Conservation (phyloP, 2,113 vertebrate genomes). For the Microcebus ravelobensis region DNA sequence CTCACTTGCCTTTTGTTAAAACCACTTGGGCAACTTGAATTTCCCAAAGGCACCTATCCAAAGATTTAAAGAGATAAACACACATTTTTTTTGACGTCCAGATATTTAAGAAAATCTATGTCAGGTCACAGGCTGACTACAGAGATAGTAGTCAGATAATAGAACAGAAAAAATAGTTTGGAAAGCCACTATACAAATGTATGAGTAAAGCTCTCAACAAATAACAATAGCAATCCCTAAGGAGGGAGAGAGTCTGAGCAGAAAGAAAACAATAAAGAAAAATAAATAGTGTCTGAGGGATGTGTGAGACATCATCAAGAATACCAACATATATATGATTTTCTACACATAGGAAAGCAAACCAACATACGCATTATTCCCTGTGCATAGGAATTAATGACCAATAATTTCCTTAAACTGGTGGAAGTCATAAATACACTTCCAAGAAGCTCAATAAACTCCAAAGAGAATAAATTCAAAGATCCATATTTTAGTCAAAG, state of each 20-base stretch:
- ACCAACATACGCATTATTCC: no score
- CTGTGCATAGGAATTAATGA: background rate
- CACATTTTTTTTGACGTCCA: background rate
- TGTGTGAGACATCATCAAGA: fast-evolving
- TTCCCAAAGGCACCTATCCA: background rate
- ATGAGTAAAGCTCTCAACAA: background rate
- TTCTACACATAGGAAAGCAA: no score
- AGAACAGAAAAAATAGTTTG: background rate
- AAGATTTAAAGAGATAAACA: background rate
- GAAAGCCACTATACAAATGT: background rate
- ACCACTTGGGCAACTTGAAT: background rate
- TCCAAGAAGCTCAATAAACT: background rate
- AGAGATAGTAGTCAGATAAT: background rate
- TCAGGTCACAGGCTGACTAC: background rate
- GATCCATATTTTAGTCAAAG: background rate
- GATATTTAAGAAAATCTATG: background rate
- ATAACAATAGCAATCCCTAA: background rate
- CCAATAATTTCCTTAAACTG: background rate
- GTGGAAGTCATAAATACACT: background rate
- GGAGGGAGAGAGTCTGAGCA: background rate
- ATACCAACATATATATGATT: background rate
- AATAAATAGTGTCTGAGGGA: background rate
- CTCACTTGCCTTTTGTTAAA: background rate
- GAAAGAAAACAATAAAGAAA: background rate
- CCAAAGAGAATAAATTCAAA: background rate